A percentile compares a stretch with the other conserved stretches of the same genome.
These are phyloP conservation scores for Pseudoips prasinana DNA, from an alignment of 2,888 invertebrate species.

Conservation along the genomic window DNA sequence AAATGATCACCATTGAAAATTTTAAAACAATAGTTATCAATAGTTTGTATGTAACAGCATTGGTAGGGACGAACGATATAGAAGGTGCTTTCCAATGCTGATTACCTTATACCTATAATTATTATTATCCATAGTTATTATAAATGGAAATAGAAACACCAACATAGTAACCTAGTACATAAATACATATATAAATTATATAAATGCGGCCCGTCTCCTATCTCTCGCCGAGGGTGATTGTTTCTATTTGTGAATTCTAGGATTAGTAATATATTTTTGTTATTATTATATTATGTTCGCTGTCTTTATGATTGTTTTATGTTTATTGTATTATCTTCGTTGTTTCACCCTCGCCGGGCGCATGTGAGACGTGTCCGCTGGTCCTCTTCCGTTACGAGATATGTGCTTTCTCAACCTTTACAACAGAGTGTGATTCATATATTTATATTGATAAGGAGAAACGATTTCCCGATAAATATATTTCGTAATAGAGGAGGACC, in stretches of 20 bases:
- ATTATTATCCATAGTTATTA: slow-evolving; percentile 64
- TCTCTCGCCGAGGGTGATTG: slow-evolving; percentile 52
- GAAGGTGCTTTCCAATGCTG: slow-evolving; percentile 50
- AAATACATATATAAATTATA: slow-evolving; percentile 57
- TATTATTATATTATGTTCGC: slow-evolving; percentile 62
- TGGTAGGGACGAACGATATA: slow-evolving; percentile 41
- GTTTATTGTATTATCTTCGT: slow-evolving; percentile 52
- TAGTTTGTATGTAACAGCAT: slow-evolving; percentile 64
- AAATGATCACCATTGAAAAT: slow-evolving; percentile 57
- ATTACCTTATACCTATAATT: slow-evolving; percentile 52
- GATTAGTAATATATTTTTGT: slow-evolving; percentile 74
- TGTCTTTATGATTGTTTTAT: slow-evolving; percentile 66
- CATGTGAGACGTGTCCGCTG: slow-evolving; percentile 37
- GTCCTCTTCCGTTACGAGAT: slow-evolving; percentile 53
- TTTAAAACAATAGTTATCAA: slow-evolving; percentile 65
- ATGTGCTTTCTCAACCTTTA: slow-evolving; percentile 36
- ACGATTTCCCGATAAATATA: slow-evolving; percentile 31
- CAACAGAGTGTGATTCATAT: slow-evolving; percentile 30
- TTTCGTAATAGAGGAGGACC: slow-evolving; percentile 51
- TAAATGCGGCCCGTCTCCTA: slow-evolving; percentile 43
- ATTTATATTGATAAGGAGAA: slow-evolving; percentile 33
- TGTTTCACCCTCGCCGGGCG: slow-evolving; percentile 51
- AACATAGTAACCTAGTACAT: slow-evolving; percentile 76
- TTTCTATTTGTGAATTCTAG: slow-evolving; percentile 57
- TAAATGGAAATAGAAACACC: slow-evolving; percentile 78